Percentiles rank a stretch among this genome's conserved stretches.
phyloP scores from a whole-genome alignment of 2,797 vertebrate genomes.

The Picus viridis region DNA sequence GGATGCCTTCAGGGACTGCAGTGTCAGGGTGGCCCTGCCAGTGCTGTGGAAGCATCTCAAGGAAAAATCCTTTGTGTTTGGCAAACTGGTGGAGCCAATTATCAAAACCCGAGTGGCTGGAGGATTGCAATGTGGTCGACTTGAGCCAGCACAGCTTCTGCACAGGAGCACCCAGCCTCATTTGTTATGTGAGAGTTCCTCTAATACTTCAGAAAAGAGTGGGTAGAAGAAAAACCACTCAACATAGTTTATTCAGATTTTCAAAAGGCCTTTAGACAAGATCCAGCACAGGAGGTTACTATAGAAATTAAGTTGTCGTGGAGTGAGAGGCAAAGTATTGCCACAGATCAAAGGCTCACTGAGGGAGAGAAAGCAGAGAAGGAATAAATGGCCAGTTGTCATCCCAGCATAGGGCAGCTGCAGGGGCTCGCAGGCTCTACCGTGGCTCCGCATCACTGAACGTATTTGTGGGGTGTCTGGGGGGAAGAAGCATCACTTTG shows the following conservation, averaged over 20 bases:
- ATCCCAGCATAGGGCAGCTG: neutral
- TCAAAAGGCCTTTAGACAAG: conserved; percentile 57
- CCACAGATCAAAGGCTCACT: conserved; percentile 34
- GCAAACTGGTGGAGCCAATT: neutral
- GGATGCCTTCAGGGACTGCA: neutral
- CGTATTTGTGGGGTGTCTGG: rapidly evolving
- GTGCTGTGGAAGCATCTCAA: rapidly evolving
- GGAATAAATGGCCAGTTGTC: neutral
- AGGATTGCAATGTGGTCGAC: neutral
- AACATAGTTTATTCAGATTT: conserved; percentile 58
- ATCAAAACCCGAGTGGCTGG: neutral
- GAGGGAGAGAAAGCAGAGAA: neutral
- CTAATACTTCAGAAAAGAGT: conserved; percentile 45
- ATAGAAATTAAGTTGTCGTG: conserved; percentile 67
- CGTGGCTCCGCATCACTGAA: rapidly evolving
- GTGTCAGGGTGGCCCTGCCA: neutral
- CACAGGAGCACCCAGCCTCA: neutral
- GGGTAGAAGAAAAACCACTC: conserved; percentile 50
- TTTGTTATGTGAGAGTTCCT: conserved; percentile 19
- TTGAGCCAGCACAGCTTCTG: neutral
- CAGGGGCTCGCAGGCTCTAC: neutral
- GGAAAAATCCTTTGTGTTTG: neutral
- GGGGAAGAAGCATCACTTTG: neutral
- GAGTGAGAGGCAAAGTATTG: conserved; percentile 27
- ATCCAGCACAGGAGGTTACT: conserved; percentile 60